Evolutionary conservation across 2,888 invertebrate species (phyloP).

Genomic region (Caenorhabditis plicata): DNA sequence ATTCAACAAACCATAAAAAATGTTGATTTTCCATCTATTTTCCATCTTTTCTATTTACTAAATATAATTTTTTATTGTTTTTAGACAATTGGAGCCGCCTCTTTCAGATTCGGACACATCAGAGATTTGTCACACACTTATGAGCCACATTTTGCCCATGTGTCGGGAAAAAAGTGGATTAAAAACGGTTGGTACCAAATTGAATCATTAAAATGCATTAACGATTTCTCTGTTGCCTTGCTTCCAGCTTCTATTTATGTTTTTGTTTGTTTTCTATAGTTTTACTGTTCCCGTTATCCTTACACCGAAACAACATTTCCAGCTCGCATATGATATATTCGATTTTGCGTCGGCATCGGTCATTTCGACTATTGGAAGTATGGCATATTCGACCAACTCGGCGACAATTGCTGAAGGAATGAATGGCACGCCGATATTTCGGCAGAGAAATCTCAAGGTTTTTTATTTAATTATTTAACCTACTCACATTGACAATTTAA

Average conservation of each 20-base stretch:
- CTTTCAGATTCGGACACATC: constrained; percentile 55
- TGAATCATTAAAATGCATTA: too few species aligned
- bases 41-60: too few species aligned
- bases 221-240: not conserved
- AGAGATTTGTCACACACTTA: constrained; percentile 55
- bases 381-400: not conserved
- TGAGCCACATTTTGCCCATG: constrained; percentile 58
- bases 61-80: too few species aligned
- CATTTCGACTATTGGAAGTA: constrained; percentile 26
- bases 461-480: not conserved
- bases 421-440: constrained; percentile 32
- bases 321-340: constrained; percentile 49
- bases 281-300: constrained; percentile 11
- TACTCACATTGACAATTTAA: too few species aligned
- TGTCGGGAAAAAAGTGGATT: constrained; percentile 61
- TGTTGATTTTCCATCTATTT: too few species aligned
- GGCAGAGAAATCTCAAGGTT: constrained; percentile 22
- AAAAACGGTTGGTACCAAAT: constrained; percentile 52
- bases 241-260: not conserved
- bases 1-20: too few species aligned
- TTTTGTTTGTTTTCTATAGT: constrained; percentile 5
- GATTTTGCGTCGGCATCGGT: constrained; percentile 45
- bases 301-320: constrained; percentile 9
- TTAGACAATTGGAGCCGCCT: constrained; percentile 59
- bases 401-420: constrained; percentile 18